Evolutionary conservation across 2,888 invertebrate genomes (phyloP), one percentile per base, ranked within the genome.

Genomic region (Ecliptopera silaceata): DNA sequence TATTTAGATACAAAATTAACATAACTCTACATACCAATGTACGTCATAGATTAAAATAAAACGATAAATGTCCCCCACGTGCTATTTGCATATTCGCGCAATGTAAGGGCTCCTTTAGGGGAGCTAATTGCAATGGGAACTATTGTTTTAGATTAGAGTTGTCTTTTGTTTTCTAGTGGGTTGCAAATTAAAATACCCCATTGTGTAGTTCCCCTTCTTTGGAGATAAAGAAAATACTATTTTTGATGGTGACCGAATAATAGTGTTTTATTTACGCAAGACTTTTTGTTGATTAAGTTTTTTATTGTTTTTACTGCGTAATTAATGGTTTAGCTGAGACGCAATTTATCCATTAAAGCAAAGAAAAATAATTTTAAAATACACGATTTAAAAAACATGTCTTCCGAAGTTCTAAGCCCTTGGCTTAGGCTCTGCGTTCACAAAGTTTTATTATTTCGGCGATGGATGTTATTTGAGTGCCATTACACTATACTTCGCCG

Each of bases 11-110:
- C 20, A 22, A 31, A 46, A 59, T 59, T 38, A 51, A 51, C 59
- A 54, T 59, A 54, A 46, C 51, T 59, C 38, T 59, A 47, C 59
- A 50, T 59, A 59, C 46, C 31, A 50, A 46, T 54, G 54, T 43
- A 12, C 42, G 22, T 20, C 52, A 39, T 54, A 61, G 61, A 64
- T 66, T 66, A 66, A 66, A 66, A 63, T 59, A 56, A 63, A 64
- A 64, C 61, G 64, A 63, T 66, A 63, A 57, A 63, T 48, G 59
- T 41, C 52, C 54, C 58, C 58, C 44, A 54, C 42, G 61, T 56
- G 58, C 60, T 63, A 68, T 69, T 69, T 66, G 58, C 69, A 69
- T 69, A 66, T 68, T 66, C 63, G 39, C 48, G 52, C 61, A 61
- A 63, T 59, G 61, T 61, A 52, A 36, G 48, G 61, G 60, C 55